Base-by-base conservation (phyloP, 2,113 vertebrate species). In the Ascaphus truei region DNA sequence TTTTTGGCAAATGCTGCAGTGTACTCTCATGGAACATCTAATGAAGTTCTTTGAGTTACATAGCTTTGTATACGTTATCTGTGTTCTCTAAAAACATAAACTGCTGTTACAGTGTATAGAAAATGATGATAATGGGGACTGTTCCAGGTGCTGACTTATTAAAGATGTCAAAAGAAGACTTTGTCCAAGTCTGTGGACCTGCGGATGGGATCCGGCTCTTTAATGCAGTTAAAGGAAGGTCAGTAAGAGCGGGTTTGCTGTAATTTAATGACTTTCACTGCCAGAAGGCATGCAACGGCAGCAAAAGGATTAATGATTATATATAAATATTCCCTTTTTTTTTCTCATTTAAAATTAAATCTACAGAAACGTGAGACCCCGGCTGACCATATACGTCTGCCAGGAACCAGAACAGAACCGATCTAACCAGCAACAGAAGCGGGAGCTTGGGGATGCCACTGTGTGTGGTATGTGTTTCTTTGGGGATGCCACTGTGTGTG, bases 161-260 rank as follows among this genome's bases (percentile, higher is more conserved):
- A 80, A 95, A 93, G 79, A 94, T 98, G 94, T 93, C 91, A 76
- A 90, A 92, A 74, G 93, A 97, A 10, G 94, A 98, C 60, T 84
- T 98, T 81, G 87, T 96, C 75, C 96, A 96, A 86, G 91, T 98
- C 75, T 98, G 96, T 74, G 95, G 96, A 7, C 93, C 95, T 20
- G 94, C 95, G 27, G 95, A 98, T 33, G 95, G 95, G 27, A 98
- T 98, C 80, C 92, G 95, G 23, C 93, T 98, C 72, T 98, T 95
- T 68, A 98, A 98, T 51, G 89, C 92, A 27, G 90, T 98, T 83
- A 96, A 95, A 85, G 94, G 94, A 89, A 93, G 94, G 96, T 96
- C 66, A 60, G 92, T 90, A 64, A 48, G 4, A 29, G n/a, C n/a
- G n/a, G n/a, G 25, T 22, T 10, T 12, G 12, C 5, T 26, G 47